Percentiles rank a stretch among this genome's conserved stretches.
phyloP scores from a whole-genome alignment of 1,140 invertebrate genomes.

The Drosophila santomea region DNA sequence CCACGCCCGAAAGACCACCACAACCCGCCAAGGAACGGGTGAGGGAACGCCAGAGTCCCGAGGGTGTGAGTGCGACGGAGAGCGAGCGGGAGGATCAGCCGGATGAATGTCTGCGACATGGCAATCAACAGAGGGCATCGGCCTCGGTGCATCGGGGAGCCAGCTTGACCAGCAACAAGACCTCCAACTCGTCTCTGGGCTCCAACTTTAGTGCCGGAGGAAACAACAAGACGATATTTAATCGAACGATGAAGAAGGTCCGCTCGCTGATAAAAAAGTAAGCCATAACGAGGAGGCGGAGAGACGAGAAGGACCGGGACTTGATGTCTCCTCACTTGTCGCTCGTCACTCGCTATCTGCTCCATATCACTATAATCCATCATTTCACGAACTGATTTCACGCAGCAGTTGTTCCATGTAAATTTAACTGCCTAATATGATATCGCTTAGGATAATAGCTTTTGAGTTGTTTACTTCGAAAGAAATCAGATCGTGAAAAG shows the following conservation, averaged over 20 bases:
- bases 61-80: constrained; percentile 79
- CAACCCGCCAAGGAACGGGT: constrained; percentile 13
- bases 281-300: constrained; percentile 58
- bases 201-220: constrained; percentile 65
- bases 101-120: constrained; percentile 33
- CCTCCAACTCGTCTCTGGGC: constrained; percentile 71
- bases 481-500: constrained; percentile 28
- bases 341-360: constrained; percentile 52
- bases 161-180: constrained; percentile 73
- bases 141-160: constrained; percentile 80
- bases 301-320: constrained; percentile 33
- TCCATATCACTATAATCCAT: constrained; percentile 10
- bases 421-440: too few species aligned
- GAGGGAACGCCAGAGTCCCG: constrained; percentile 70
- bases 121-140: constrained; percentile 69
- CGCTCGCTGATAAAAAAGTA: constrained; percentile 89
- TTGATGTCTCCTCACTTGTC: constrained; percentile 43
- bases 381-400: constrained; percentile 26
- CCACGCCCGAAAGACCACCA: constrained; percentile 55
- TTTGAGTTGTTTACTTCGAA: background rate
- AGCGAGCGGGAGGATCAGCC: constrained; percentile 75
- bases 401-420: background rate
- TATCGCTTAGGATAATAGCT: too few species aligned
- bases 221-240: constrained; percentile 87
- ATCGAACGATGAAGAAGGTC: constrained; percentile 89